phyloP scores from a whole-genome alignment of 23 tunicate species.

The Styela plicata region DNA sequence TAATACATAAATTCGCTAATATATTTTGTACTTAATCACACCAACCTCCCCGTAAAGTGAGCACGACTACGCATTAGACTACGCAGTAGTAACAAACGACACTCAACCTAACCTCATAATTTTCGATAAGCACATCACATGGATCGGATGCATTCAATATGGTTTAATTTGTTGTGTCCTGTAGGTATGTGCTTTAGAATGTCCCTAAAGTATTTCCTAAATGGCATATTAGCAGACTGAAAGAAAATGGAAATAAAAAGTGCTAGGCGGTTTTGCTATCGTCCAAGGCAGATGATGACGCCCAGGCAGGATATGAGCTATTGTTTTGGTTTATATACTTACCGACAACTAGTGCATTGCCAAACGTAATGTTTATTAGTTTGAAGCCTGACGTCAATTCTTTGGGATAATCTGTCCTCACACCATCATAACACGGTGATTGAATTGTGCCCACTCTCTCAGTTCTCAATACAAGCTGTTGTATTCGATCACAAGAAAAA shows the following conservation, averaged over 20 bases:
- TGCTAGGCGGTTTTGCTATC: not conserved
- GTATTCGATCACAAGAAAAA: not conserved
- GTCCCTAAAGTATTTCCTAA: not conserved
- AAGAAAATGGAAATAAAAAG: not conserved
- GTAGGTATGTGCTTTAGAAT: not conserved
- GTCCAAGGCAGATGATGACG: not conserved
- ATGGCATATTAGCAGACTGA: not conserved
- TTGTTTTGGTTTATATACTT: too few species aligned
- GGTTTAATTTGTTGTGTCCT: too few species aligned
- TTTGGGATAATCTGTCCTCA: not conserved
- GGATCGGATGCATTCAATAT: too few species aligned
- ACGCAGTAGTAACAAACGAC: too few species aligned
- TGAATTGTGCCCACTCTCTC: not conserved
- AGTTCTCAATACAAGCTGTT: constrained; percentile 4
- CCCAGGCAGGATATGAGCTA: not conserved
- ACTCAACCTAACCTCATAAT: too few species aligned
- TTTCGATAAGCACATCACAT: too few species aligned
- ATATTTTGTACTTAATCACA: too few species aligned
- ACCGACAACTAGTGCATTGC: not conserved
- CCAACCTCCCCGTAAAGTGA: too few species aligned
- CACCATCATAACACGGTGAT: constrained; percentile 12
- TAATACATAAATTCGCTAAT: too few species aligned
- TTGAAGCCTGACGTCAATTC: constrained; percentile 6
- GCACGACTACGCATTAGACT: too few species aligned
- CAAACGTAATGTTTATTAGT: constrained; percentile 3